Percentiles rank a stretch among this genome's conserved stretches.
phyloP scores from a whole-genome alignment of 2,888 invertebrate genomes.

The Temnothorax unifasciatus region DNA sequence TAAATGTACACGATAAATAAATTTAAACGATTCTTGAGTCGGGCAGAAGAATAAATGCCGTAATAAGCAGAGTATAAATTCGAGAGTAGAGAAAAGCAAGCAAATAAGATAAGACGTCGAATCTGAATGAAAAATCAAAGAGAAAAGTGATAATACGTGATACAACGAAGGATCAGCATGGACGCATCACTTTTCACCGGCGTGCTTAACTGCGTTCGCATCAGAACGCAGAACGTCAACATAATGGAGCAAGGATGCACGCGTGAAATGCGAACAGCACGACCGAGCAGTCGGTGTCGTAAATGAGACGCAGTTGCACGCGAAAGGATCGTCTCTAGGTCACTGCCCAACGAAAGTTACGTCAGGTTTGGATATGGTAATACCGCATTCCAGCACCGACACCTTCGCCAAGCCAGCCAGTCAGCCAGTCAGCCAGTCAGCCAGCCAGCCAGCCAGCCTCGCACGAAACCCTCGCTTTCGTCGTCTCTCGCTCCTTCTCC shows the following conservation, averaged over 20 bases:
- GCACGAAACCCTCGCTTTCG: conserved; percentile 42
- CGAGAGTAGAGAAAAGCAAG: neutral
- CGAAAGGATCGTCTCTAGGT: conserved; percentile 83
- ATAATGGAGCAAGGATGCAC: conserved; percentile 53
- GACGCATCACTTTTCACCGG: conserved; percentile 11
- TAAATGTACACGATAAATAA: neutral
- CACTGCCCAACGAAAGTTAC: conserved; percentile 84
- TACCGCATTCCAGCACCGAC: conserved; percentile 82
- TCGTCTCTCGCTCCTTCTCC: conserved; percentile 48
- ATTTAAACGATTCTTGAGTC: neutral
- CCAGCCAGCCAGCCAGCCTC: conserved; percentile 14
- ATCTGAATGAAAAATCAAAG: conserved; percentile 13
- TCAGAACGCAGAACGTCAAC: neutral
- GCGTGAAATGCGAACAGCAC: conserved; percentile 35
- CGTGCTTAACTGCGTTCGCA: neutral
- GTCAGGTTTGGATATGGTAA: conserved; percentile 84
- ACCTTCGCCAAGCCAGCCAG: conserved; percentile 72
- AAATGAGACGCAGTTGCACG: conserved; percentile 74
- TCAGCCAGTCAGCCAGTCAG: conserved; percentile 15
- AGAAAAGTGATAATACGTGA: neutral
- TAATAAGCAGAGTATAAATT: too few species aligned
- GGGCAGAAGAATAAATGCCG: neutral
- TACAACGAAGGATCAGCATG: neutral
- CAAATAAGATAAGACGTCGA: neutral
- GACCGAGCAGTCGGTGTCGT: conserved; percentile 54